phyloP scores from a whole-genome alignment of 2,888 invertebrate genomes.

The Altica lythri region DNA sequence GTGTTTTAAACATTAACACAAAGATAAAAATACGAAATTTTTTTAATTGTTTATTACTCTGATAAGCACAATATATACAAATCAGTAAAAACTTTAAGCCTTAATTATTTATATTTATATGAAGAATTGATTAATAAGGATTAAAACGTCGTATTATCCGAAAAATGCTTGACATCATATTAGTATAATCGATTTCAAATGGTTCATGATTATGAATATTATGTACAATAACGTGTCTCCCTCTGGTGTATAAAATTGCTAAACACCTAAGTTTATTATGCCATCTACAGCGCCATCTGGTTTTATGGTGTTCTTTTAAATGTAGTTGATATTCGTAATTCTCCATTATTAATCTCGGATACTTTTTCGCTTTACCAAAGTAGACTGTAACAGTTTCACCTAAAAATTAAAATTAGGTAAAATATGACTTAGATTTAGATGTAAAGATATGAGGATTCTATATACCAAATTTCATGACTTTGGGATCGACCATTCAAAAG shows the following conservation, averaged over 20 bases:
- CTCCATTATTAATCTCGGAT: slow-evolving; percentile 43
- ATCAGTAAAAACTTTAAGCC: too few relatives aligned
- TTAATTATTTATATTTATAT: too few relatives aligned
- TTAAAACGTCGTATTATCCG: not conserved
- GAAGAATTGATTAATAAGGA: too few relatives aligned
- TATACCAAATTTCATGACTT: too few relatives aligned
- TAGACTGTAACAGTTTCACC: slow-evolving; percentile 24
- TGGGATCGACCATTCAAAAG: too few relatives aligned
- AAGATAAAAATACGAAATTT: too few relatives aligned
- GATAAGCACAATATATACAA: too few relatives aligned
- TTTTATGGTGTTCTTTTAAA: slow-evolving; percentile 33
- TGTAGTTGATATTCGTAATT: slow-evolving; percentile 41
- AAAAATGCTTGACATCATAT: slow-evolving; percentile 12
- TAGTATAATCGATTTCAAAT: slow-evolving; percentile 11
- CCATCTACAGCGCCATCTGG: slow-evolving; percentile 43
- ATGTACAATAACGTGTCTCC: slow-evolving; percentile 32
- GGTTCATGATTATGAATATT: slow-evolving; percentile 23
- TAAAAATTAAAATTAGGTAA: slow-evolving; percentile 9
- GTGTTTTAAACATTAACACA: too few relatives aligned
- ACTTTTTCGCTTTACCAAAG: slow-evolving; percentile 38
- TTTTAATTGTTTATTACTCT: too few relatives aligned
- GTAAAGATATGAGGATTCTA: not conserved
- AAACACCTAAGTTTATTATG: slow-evolving; percentile 42
- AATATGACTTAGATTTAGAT: not conserved
- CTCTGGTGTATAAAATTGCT: slow-evolving; percentile 37